Percentiles rank a stretch among this genome's conserved stretches.
Conservation (phyloP, 2,113 vertebrate species). For the Forbesichthys papilliferus region DNA sequence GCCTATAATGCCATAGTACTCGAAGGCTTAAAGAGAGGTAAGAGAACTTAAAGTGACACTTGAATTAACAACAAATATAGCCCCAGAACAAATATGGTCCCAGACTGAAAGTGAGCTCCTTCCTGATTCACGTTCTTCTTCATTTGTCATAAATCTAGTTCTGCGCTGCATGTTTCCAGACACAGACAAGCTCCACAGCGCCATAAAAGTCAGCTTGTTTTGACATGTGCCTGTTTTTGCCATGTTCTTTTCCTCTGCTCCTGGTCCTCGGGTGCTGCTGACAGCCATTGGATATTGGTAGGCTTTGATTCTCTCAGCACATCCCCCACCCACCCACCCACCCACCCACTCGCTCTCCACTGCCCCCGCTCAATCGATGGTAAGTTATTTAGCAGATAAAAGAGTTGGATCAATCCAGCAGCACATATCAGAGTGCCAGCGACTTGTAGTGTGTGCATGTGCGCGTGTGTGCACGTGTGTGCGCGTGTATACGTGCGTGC, state of each 20-base stretch:
- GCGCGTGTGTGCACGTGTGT: conserved; percentile 41
- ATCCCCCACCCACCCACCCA: conserved; percentile 32
- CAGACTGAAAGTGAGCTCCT: conserved; percentile 4
- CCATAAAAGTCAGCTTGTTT: conserved; percentile 1
- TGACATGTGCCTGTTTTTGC: conserved; percentile 34
- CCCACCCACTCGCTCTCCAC: conserved; percentile 5
- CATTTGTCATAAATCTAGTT: neutral
- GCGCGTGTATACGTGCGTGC: neutral
- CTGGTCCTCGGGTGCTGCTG: conserved; percentile 27
- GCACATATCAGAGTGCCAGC: conserved; percentile 67
- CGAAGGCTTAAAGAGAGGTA: conserved; percentile 20
- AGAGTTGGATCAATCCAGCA: conserved; percentile 72
- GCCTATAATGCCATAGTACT: neutral
- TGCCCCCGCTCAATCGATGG: conserved; percentile 67
- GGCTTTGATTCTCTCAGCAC: conserved; percentile 67
- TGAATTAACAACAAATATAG: neutral
- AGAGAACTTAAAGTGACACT: conserved; percentile 29
- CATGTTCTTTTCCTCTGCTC: conserved; percentile 5
- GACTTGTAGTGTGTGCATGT: conserved; percentile 63
- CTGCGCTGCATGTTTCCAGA: neutral
- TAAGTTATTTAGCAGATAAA: conserved; percentile 81
- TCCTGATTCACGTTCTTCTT: neutral
- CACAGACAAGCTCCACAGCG: neutral
- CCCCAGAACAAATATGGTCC: neutral
- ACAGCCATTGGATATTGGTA: conserved; percentile 67